Base-by-base conservation (phyloP, 2,888 invertebrate genomes). In the Disparrhopalites patrizii region DNA sequence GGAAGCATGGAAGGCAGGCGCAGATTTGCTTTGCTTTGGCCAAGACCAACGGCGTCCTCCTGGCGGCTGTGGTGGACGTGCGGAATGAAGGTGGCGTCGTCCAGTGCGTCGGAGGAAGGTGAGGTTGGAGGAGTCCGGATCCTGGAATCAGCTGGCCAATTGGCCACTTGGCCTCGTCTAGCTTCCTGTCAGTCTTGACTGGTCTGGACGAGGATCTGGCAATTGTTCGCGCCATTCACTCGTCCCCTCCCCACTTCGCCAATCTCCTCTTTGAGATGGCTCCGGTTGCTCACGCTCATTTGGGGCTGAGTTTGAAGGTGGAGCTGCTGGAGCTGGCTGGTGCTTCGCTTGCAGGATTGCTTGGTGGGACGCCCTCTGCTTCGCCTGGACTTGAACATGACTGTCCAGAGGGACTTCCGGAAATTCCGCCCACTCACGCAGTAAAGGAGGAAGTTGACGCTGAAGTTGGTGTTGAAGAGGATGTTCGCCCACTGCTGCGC, bases 381-480 rank as follows among this genome's bases (percentile, higher is more conserved):
- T 2, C 51, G 33, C n/a, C 52, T 61, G n/a, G 27, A 36, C 1
- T 62, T 52, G 55, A 67, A 65, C 33, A 40, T 64, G 28, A 74
- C 64, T 61, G 60, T 69, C 38, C 57, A 30, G 1, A 86, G 79
- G 0, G 84, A 85, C 38, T 83, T 84, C 63, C 90, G 82, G 79
- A 91, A 91, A 81, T 90, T 90, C 77, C 88, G 87, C 0, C 91
- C 91, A 75, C 86, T 87, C 55, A 88, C 83, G 80, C 91, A 91
- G 80, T 92, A 92, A 50, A 92, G 82, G 1, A 87, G 83, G 77
- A 91, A 91, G 80, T 91, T 91, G 63, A 91, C 88, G 43, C 89
- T 89, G 77, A 90, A 92, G 80, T 91, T 91, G 4, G 88, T 87
- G 77, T 90, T 84, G 80, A 90, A 92, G 52, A 90, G 82, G 71